Conservation (phyloP, 2,888 invertebrate species). For the Sceliomorpha sp. region DNA sequence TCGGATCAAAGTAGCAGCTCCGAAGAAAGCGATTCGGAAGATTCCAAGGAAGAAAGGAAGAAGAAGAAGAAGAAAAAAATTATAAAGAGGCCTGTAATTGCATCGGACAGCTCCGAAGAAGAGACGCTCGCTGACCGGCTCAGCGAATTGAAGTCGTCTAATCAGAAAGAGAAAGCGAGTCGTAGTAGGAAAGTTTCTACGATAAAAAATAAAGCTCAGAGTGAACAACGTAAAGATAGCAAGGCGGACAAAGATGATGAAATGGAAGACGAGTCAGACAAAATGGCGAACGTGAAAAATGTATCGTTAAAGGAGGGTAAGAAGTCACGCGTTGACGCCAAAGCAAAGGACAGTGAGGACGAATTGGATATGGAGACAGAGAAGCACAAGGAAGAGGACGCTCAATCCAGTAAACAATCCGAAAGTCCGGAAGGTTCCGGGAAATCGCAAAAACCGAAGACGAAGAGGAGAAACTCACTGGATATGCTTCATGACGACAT, state of each 20-base stretch:
- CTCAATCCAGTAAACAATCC: conserved; percentile 62
- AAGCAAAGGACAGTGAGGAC: conserved; percentile 19
- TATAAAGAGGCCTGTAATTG: conserved; percentile 66
- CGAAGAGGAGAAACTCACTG: conserved; percentile 81
- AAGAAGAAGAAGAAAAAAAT: conserved; percentile 51
- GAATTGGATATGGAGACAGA: conserved; percentile 28
- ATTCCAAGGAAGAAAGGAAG: conserved; percentile 36
- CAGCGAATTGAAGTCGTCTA: conserved; percentile 23
- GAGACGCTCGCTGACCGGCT: conserved; percentile 66
- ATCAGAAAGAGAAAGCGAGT: conserved; percentile 13
- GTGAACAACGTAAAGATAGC: conserved; percentile 13
- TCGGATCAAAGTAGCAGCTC: conserved; percentile 77
- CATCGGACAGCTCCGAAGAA: conserved; percentile 73
- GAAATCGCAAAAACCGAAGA: conserved; percentile 57
- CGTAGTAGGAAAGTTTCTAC: not conserved
- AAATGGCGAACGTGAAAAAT: conserved; percentile 26
- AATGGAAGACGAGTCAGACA: conserved; percentile 31
- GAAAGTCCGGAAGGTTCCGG: conserved; percentile 66
- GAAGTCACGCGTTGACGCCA: no score
- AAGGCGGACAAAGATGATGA: conserved; percentile 31
- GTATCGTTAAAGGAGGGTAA: conserved; percentile 32
- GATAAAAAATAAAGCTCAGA: not conserved
- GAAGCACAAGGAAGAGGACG: conserved; percentile 39
- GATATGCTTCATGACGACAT: conserved; percentile 86
- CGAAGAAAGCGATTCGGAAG: conserved; percentile 74